Evolutionary conservation across 2,113 vertebrate species (phyloP).

Genomic region (Melanotaenia duboulayi): DNA sequence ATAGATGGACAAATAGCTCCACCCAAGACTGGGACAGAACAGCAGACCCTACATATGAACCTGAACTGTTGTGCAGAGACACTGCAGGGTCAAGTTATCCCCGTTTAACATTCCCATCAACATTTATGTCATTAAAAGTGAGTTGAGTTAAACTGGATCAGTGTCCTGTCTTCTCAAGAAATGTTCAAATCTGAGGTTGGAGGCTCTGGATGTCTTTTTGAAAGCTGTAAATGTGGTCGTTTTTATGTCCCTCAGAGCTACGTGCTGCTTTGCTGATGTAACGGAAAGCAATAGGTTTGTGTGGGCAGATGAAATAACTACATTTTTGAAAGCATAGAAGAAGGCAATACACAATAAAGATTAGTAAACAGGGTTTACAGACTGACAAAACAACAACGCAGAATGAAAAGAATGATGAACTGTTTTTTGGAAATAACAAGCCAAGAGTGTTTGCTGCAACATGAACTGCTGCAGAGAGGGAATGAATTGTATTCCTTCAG

Average conservation of each 20-base stretch:
- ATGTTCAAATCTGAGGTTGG: not conserved
- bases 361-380: slow-evolving; percentile 14
- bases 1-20: slow-evolving; percentile 48
- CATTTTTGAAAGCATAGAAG: slow-evolving; percentile 27
- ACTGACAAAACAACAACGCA: slow-evolving; percentile 17
- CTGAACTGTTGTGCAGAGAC: slow-evolving; percentile 25
- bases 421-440: slow-evolving; percentile 23
- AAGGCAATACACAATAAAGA: slow-evolving; percentile 5
- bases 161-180: not conserved
- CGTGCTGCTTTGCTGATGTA: slow-evolving; percentile 48
- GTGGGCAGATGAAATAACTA: slow-evolving; percentile 43
- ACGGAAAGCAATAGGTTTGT: slow-evolving; percentile 26
- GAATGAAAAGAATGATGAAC: slow-evolving; percentile 17
- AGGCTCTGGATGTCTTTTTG: slow-evolving; percentile 17
- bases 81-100: slow-evolving; percentile 33
- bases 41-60: slow-evolving; percentile 28
- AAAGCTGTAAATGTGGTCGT: slow-evolving; percentile 23
- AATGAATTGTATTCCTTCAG: slow-evolving; percentile 32
- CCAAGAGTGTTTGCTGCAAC: slow-evolving; percentile 17
- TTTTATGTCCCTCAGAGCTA: not conserved
- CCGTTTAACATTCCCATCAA: slow-evolving; percentile 9
- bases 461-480: slow-evolving; percentile 28
- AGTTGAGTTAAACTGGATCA: slow-evolving; percentile 15
- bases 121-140: not conserved
- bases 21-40: slow-evolving; percentile 44